Base-by-base conservation (phyloP, 1,140 invertebrate species). In the Solenopsis fugax region DNA sequence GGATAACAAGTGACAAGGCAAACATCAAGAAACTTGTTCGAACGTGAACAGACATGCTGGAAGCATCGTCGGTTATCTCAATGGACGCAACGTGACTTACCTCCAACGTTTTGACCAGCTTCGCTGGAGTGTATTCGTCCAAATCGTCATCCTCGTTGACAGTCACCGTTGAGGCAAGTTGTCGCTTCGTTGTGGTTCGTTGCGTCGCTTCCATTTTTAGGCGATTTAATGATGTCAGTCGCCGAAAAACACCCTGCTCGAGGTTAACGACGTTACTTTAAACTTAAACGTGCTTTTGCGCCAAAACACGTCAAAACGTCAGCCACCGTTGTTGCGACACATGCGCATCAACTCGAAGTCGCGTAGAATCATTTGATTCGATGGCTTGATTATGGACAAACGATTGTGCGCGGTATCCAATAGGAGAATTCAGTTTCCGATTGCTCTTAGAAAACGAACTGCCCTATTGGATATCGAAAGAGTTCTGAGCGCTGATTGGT, bases 91-190 rank as follows among this genome's bases (percentile, higher is more conserved):
- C 67, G 10, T 0, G 67, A 86, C 69, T 90, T 86, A 95, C 94
- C 89, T 94, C 94, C 7, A 95, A 77, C 65, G 92, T 88, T 90
- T 94, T 93, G 21, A 95, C 88, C 24, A 94, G 75, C 87, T 93
- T 95, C 4, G 92, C 93, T 18, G 90, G 89, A 62, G 91, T 90
- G n/a, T 77, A 90, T 29, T 93, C 93, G 34, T 93, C 94, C 0
- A 87, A 29, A n/a, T 93, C 93, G 37, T 95, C 94, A 0, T 93
- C 92, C 24, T 71, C 87, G 41, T 92, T 86, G 58, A 92, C 29
- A 9, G 87, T 88, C 69, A 78, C 88, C 52, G 93, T 92, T 1
- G 90, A 48, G n/a, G n/a, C n/a, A n/a, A n/a, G 29, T 29, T 29
- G 29, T 29, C 29, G 29, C 29, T 29, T 29, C 29, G 29, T 1